phyloP scores from a whole-genome alignment of 2,797 vertebrate genomes.

The Glyptemys insculpta region DNA sequence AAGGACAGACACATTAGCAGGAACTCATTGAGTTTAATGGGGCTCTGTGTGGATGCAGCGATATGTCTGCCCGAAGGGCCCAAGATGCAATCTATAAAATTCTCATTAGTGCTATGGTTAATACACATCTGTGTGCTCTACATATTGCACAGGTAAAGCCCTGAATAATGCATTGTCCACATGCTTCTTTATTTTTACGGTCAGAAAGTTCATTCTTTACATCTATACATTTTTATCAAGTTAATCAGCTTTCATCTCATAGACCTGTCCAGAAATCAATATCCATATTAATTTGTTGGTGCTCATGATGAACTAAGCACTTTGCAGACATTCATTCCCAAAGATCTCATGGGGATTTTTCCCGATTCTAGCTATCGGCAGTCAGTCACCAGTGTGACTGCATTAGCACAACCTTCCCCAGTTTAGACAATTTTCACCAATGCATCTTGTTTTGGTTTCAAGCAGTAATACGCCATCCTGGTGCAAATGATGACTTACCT shows the following conservation, averaged over 20 bases:
- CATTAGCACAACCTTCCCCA: background rate
- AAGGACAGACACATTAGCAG: background rate
- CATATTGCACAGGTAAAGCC: background rate
- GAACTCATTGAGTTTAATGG: background rate
- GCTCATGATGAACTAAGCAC: background rate
- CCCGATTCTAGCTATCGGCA: background rate
- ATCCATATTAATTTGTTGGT: rapidly evolving
- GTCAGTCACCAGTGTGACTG: background rate
- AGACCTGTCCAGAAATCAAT: background rate
- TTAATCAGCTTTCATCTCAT: background rate
- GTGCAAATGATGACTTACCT: background rate
- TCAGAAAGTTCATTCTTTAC: background rate
- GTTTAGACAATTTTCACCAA: background rate
- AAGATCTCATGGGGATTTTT: background rate
- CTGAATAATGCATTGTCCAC: background rate
- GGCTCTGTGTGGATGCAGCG: background rate
- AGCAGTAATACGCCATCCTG: background rate
- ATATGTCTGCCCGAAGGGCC: background rate
- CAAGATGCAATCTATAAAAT: background rate
- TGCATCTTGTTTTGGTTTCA: background rate
- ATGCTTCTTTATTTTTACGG: background rate
- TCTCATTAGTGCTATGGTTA: background rate
- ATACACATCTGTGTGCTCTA: background rate
- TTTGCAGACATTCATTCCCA: background rate
- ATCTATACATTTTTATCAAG: background rate